These are phyloP conservation scores for Furcifer pardalis DNA, from an alignment of 2,797 vertebrate species.

Conservation along the genomic window DNA sequence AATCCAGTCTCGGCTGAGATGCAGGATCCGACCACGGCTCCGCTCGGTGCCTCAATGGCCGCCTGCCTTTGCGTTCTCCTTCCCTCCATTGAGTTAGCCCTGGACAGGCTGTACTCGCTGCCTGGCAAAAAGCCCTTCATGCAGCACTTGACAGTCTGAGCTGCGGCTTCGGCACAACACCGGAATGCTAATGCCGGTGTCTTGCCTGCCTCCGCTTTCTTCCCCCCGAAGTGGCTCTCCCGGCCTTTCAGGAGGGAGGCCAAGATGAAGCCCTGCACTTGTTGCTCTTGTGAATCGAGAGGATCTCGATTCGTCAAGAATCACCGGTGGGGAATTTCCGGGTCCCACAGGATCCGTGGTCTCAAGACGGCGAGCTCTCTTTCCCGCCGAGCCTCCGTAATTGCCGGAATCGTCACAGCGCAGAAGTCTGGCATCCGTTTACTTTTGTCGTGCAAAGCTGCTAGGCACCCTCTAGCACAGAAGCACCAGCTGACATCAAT, in stretches of 20 bases:
- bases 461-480: not conserved
- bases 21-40: not conserved
- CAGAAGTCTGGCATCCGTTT: not conserved
- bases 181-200: conserved; percentile 15
- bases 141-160: conserved; percentile 13
- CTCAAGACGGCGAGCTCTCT: no score
- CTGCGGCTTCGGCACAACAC: not conserved
- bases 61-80: not conserved
- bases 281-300: no score
- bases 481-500: no score
- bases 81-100: not conserved
- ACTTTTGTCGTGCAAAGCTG: not conserved
- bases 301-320: no score
- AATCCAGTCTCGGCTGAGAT: not conserved
- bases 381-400: no score
- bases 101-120: not conserved
- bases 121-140: conserved; percentile 22
- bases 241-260: no score
- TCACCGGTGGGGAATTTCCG: no score
- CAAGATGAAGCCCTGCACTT: no score
- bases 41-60: no score
- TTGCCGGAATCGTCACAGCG: no score
- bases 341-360: no score
- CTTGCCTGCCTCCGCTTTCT: not conserved
- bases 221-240: not conserved